A percentile compares a stretch with the other conserved stretches of the same genome.
These are phyloP conservation scores for Agrilus biguttatus DNA, from an alignment of 2,888 invertebrate genomes.

Conservation along the genomic window DNA sequence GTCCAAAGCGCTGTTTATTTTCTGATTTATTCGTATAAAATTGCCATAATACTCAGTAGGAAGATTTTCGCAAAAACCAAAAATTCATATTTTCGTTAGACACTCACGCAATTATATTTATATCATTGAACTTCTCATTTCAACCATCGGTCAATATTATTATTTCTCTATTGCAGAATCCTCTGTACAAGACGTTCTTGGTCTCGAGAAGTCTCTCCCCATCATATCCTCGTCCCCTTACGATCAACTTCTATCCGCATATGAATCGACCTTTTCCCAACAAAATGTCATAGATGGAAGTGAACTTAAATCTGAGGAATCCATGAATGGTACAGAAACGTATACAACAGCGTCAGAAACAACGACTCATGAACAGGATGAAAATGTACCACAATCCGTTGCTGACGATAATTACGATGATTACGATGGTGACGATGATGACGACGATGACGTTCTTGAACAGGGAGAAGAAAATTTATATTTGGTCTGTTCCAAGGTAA, in stretches of 20 bases:
- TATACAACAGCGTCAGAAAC: constrained; percentile 9
- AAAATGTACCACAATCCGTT: constrained; percentile 1
- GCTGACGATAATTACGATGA: constrained; percentile 2
- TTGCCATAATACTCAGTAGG: too few relatives aligned
- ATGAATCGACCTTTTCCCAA: constrained; percentile 5
- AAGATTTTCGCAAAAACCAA: too few relatives aligned
- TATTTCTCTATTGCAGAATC: constrained; percentile 24
- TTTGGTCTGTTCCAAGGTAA: constrained; percentile 19
- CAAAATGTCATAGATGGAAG: constrained; percentile 5
- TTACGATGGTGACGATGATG: constrained; percentile 3
- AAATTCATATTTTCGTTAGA: constrained; percentile 1
- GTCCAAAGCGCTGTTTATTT: too few relatives aligned
- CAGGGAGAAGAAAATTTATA: constrained; percentile 26
- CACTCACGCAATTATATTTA: background rate
- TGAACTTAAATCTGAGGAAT: constrained; percentile 6
- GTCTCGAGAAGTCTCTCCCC: constrained; percentile 26
- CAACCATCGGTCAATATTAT: too few relatives aligned
- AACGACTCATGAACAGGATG: constrained; percentile 4
- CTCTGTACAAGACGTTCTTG: constrained; percentile 39
- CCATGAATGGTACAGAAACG: constrained; percentile 5
- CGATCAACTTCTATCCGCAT: constrained; percentile 11
- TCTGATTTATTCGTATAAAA: too few relatives aligned
- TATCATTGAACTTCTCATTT: background rate
- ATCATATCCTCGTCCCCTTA: constrained; percentile 16
- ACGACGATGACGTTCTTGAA: constrained; percentile 20